Evolutionary conservation across 2,113 vertebrate species (phyloP), one percentile per base, ranked within the genome.

Genomic region (Haemorhous mexicanus): DNA sequence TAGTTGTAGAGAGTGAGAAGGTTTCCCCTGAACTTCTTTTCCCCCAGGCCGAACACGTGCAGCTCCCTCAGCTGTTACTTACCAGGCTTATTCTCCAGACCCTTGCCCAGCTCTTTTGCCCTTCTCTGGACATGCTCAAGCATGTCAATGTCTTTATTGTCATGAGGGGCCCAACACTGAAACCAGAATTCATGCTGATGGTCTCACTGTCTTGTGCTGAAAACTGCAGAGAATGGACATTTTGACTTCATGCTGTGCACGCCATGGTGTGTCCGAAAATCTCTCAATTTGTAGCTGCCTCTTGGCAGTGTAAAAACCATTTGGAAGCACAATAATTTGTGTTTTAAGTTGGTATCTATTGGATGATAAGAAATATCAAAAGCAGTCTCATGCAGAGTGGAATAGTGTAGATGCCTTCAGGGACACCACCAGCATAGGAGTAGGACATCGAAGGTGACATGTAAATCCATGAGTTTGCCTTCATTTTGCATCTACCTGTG

Each of bases 1-100:
- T 4, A 27, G 7, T 2, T 58, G 30, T 26, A 72, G 49, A 63
- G 19, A 56, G 17, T 8, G 13, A 8, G 11, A 72, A 43, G 4
- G 5, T 35, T n/a, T 13, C 26, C 4, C 13, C 37, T 0, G 2
- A 74, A 13, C 7, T 32, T 56, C 32, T 41, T 67, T 4, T 44
- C 59, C 23, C 50, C 18, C 16, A 20, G 8, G 7, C 5, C 44
- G n/a, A 66, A 3, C 15, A 17, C 1, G 1, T 0, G 0, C 30
- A 53, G 11, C 5, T 83, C 8, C 14, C 10, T 41, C 15, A 49
- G 10, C 4, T 7, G 3, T 16, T 49, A 12, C 22, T 26, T 18
- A 37, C 7, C 7, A 35, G 14, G 2, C 4, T 43, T 56, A 20
- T 43, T 18, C 35, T 33, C 32, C 15, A 53, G 46, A 46, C 7